A percentile compares a stretch with the other conserved stretches of the same genome.
These are phyloP conservation scores for Cephalotes varians DNA, from an alignment of 2,888 invertebrate genomes.

Conservation along the genomic window DNA sequence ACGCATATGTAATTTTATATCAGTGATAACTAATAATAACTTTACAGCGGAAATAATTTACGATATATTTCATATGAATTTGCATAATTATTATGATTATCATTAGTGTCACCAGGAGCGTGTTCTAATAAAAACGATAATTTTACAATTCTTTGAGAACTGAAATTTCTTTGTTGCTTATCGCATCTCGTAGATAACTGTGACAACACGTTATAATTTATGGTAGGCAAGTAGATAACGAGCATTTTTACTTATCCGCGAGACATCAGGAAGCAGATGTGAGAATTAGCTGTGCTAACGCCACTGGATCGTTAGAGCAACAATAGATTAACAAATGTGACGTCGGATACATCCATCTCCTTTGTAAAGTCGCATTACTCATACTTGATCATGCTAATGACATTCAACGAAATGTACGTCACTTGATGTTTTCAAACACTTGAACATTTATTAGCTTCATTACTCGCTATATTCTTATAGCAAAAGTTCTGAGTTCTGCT, in stretches of 20 bases:
- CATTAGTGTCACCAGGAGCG: background rate
- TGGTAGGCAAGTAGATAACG: conserved; percentile 17
- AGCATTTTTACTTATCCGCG: conserved; percentile 13
- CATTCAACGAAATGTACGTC: conserved; percentile 9
- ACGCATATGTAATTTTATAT: background rate
- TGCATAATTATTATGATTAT: background rate
- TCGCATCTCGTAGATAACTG: background rate
- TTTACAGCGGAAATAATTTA: background rate
- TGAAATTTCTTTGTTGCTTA: background rate
- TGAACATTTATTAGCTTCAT: background rate
- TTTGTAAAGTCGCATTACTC: conserved; percentile 25
- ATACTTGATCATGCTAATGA: background rate
- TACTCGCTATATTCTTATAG: background rate
- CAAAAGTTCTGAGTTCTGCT: background rate
- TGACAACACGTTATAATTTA: conserved; percentile 8
- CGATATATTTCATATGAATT: background rate
- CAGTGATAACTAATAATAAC: background rate
- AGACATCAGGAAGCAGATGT: conserved; percentile 10
- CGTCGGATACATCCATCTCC: background rate
- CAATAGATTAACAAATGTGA: conserved; percentile 19
- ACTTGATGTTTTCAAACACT: background rate
- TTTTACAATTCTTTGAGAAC: background rate
- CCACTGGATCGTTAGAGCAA: background rate
- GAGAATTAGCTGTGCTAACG: background rate
- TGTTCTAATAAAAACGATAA: conserved; percentile 3